phyloP scores from a whole-genome alignment of 2,888 invertebrate genomes.

The Drosophila diplacantha region DNA sequence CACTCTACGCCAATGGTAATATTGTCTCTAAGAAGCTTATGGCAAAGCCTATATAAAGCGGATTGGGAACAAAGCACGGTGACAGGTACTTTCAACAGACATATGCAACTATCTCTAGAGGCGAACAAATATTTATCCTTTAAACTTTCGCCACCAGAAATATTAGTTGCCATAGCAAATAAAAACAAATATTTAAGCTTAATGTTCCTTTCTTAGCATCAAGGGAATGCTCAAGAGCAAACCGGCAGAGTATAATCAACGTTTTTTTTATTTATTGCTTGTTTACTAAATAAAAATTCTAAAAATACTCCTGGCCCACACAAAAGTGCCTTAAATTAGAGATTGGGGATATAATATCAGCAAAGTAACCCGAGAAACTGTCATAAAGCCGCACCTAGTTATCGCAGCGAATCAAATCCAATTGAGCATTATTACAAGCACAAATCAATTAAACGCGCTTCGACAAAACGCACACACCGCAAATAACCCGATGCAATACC shows the following conservation, averaged over 20 bases:
- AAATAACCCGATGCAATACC: conserved; percentile 19
- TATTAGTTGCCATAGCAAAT: not conserved
- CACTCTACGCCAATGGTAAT: conserved; percentile 6
- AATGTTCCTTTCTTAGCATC: not conserved
- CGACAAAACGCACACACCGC: conserved; percentile 38
- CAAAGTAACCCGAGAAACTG: conserved; percentile 14
- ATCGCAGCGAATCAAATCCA: conserved; percentile 18
- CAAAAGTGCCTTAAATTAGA: not conserved
- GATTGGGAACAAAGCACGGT: not conserved
- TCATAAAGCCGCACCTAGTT: conserved; percentile 28
- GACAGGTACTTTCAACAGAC: not conserved
- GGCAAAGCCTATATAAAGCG: not conserved
- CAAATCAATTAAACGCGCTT: conserved; percentile 52
- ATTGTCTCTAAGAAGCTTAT: conserved; percentile 4
- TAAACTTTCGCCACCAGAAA: too few relatives aligned
- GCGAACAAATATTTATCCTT: not conserved
- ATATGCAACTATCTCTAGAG: not conserved
- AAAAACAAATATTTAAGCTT: not conserved
- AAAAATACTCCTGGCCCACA: conserved; percentile 2
- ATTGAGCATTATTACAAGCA: conserved; percentile 20
- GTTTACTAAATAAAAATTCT: conserved; percentile 17
- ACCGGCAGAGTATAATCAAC: not conserved
- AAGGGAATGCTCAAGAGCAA: not conserved
- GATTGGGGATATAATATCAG: conserved; percentile 2
- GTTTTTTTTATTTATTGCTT: not conserved